Conservation (phyloP, 2,888 invertebrate species). For the Pseudococcus jackbeardsleyi region DNA sequence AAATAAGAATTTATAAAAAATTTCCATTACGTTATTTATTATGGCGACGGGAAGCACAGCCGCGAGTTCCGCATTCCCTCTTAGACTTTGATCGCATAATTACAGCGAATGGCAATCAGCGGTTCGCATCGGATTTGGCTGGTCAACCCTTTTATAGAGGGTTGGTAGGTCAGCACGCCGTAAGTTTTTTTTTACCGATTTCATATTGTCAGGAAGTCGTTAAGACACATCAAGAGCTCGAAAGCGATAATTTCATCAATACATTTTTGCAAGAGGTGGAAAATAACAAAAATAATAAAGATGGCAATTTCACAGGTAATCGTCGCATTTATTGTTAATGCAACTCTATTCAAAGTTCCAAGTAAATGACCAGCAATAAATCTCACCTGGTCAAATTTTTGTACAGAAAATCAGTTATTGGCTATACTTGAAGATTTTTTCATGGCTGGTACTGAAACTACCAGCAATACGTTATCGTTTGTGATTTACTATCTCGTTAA, state of each 20-base stretch:
- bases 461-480: constrained; percentile 77
- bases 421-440: constrained; percentile 77
- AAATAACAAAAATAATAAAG: constrained; percentile 68
- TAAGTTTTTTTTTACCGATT: background rate
- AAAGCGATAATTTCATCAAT: constrained; percentile 75
- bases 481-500: constrained; percentile 75
- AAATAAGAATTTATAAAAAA: too few species aligned
- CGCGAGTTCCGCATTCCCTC: too few species aligned
- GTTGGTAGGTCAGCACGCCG: too few species aligned
- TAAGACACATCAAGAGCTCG: constrained; percentile 67
- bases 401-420: constrained; percentile 70
- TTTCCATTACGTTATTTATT: too few species aligned
- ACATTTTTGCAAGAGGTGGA: constrained; percentile 76
- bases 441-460: constrained; percentile 80
- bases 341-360: too few species aligned
- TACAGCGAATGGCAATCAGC: too few species aligned
- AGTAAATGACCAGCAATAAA: too few species aligned
- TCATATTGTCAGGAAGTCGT: constrained; percentile 67
- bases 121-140: too few species aligned
- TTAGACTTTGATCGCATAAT: too few species aligned
- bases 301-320: constrained; percentile 50
- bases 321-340: background rate
- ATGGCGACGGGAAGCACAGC: too few species aligned
- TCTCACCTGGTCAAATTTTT: background rate
- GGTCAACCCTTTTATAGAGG: too few species aligned